Base-by-base conservation (phyloP, 1,140 invertebrate species). In the Polypedilum vanderplanki region DNA sequence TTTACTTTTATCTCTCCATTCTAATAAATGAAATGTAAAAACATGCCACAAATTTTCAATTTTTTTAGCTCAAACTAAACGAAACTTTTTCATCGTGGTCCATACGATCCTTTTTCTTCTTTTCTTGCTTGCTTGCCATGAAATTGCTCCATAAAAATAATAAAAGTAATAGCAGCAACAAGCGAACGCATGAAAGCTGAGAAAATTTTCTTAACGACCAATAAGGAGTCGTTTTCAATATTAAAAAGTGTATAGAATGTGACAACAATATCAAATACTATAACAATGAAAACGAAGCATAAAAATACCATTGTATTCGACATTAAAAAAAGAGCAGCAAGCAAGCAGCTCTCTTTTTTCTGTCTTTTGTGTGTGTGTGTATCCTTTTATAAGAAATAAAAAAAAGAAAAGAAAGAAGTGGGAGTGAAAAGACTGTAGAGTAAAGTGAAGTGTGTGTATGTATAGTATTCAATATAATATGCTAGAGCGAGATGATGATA, bases 231-330 rank as follows among this genome's bases (percentile, higher is more conserved):
- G 65, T 70, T 70, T 70, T 70, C 65, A 70, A 70, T 70, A 70
- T 70, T 70, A 70, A 70, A 70, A 70, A 70, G 65, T 70, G 20
- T 70, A 70, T 70, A 70, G 65, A 70, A 70, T 70, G 65, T 70
- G 65, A 70, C 65, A 70, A 70, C 65, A 70, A 22, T 70, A 70
- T 70, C 20, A 20, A 22, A 70, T 22, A 22, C 17, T 10, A 70
- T 70, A 70, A 70, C 65, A 70, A 70, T 70, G 65, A 70, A 70
- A 70, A 70, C 17, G 65, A 18, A 70, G 65, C 65, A 70, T 70
- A 70, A 70, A 70, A 70, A 22, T 70, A 70, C 65, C 65, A 70
- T 70, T 70, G 18, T 20, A 22, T 20, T 20, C 18, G 10, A 70
- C 17, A 70, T 20, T 20, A 70, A 70, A 70, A 20, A 22, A 70